phyloP scores from a whole-genome alignment of 2,113 vertebrate genomes.

The Origma solitaria region DNA sequence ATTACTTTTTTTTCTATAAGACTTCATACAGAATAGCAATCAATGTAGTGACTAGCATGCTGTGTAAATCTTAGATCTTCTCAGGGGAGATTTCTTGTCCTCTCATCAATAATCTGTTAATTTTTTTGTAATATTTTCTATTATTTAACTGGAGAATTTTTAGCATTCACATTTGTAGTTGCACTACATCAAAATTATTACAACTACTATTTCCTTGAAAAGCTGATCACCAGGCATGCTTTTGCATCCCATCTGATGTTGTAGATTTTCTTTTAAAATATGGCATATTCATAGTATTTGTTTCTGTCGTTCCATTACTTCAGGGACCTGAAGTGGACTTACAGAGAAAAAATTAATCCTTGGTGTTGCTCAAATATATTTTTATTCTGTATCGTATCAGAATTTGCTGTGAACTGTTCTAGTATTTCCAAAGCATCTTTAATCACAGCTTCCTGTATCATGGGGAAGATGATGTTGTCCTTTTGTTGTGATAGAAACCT shows the following conservation, averaged over 20 bases:
- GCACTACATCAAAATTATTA: neutral
- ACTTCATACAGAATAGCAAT: neutral
- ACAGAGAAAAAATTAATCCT: neutral
- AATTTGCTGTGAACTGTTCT: neutral
- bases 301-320: neutral
- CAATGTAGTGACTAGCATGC: neutral
- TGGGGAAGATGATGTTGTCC: rapidly evolving
- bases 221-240: neutral
- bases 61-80: neutral
- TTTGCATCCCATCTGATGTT: neutral
- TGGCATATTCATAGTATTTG: neutral
- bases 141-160: neutral
- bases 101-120: neutral
- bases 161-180: neutral
- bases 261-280: neutral
- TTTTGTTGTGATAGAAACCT: neutral
- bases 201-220: neutral
- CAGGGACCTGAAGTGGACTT: neutral
- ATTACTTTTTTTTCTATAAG: neutral
- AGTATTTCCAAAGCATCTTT: neutral
- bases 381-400: neutral
- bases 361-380: neutral
- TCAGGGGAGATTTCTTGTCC: neutral
- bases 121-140: neutral
- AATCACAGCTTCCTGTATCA: neutral